Evolutionary conservation across 2,888 invertebrate genomes (phyloP), one percentile per base, ranked within the genome.

Genomic region (Nomada ferruginata): DNA sequence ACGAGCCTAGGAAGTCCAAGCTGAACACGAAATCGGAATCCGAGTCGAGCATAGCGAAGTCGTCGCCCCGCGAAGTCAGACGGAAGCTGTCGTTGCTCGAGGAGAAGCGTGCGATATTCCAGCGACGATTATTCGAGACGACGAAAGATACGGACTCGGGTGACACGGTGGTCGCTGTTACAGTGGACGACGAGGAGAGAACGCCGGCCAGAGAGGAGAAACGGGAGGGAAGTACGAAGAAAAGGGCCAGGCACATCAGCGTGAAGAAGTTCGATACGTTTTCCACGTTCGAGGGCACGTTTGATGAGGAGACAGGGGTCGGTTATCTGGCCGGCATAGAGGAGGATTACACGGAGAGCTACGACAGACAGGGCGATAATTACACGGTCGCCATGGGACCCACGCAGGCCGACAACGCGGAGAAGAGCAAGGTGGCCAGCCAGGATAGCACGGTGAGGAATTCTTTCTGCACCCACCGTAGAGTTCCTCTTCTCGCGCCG

Each of bases 191-290:
- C 83, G 87, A 89, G 20, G 60, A 64, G 0, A 68, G 57, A 18
- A 26, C 23, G n/a, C 1, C 23, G 23, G 1, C 18, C 11, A 50
- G n/a, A 9, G 23, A 60, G n/a, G 76, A 13, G 29, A 75, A 68
- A 23, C 64, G 47, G 0, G 76, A 70, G 1, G 65, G 44, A 18
- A 44, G 26, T 0, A 83, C 50, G 42, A 87, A 82, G 52, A 89
- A 87, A 71, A 88, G 57, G 2, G 90, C 90, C 2, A 86, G 92
- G 9, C 90, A 90, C 29, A 92, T 93, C 61, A 93, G 92, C 81
- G 93, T 93, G 20, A 87, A 89, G 23, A 93, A 91, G 63, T 92
- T 93, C 83, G 93, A 93, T 69, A 91, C 92, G 3, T 93, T 93
- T 78, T 92, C 93, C 26, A 92, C 92, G 15, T 91, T 93, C 86